A percentile compares a stretch with the other conserved stretches of the same genome.
These are phyloP conservation scores for Carassius auratus DNA, from an alignment of 2,113 vertebrate species.

Conservation along the genomic window DNA sequence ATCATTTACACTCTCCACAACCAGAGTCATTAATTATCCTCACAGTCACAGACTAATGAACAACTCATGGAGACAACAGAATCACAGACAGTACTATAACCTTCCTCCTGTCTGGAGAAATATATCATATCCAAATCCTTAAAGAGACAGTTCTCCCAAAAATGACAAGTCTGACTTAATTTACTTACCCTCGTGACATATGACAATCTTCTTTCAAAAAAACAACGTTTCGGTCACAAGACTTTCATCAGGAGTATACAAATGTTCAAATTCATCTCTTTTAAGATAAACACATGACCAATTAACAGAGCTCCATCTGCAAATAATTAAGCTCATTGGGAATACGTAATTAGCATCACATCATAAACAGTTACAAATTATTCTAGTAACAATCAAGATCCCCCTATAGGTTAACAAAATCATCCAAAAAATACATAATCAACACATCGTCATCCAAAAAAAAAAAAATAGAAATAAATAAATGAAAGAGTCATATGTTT, in stretches of 20 bases:
- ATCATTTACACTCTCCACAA: slow-evolving; percentile 49
- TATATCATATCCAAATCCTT: neutral
- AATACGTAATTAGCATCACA: no score
- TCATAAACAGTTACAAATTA: no score
- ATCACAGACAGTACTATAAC: neutral
- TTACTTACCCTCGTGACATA: neutral
- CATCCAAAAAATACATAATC: no score
- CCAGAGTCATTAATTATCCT: slow-evolving; percentile 55
- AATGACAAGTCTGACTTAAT: neutral
- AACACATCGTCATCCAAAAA: no score
- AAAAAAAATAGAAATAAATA: neutral
- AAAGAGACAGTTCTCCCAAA: neutral
- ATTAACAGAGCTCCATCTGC: no score
- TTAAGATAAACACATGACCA: no score
- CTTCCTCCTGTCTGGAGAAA: neutral
- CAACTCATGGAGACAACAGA: slow-evolving; percentile 15
- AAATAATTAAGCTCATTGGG: no score
- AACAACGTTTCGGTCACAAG: neutral
- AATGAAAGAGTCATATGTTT: neutral
- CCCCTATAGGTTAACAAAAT: no score
- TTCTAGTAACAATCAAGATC: no score
- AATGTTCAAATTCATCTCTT: no score
- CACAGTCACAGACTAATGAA: slow-evolving; percentile 48
- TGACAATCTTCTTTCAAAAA: neutral
- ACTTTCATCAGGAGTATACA: no score